Base-by-base conservation (phyloP, 2,888 invertebrate species). In the Morpho achilles region DNA sequence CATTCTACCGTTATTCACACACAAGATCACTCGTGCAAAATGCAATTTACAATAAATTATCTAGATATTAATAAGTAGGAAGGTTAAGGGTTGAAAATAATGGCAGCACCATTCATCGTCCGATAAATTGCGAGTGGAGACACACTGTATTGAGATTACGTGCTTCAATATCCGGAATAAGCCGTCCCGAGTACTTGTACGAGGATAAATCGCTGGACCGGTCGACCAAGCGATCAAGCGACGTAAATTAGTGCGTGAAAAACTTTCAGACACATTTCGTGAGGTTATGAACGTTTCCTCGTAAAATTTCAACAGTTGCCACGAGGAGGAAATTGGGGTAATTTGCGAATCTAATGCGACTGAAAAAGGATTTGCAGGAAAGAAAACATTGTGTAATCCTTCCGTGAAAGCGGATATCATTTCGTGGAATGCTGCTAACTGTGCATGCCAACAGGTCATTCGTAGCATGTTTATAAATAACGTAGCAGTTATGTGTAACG, bases 31-130 rank as follows among this genome's bases (percentile, higher is more conserved):
- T 76, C 74, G 73, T 81, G 77, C 79, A 80, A 78, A 87, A 87
- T 87, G 89, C 87, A 89, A 90, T 89, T 88, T 90, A 87, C 89
- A 90, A 89, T 90, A 90, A 90, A 90, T 90, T 90, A 89, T 82
- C 81, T 79, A 81, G 89, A 87, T 89, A 90, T 90, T 90, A 90
- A 89, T 89, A 89, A 87, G 86, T 81, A 78, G 79, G 79, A 79
- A 84, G 85, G 86, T 84, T 86, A 87, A 87, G 87, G 88, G 89
- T 87, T 87, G 81, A 79, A 76, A 74, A 85, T 88, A 87, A 90
- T 85, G 85, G 85, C 74, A 66, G 71, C 76, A 71, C 86, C 86
- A 85, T 87, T 85, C 82, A 88, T 87, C 85, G 86, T 86, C 80
- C 82, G 82, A 88, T 90, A 90, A 90, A 90, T 89, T 86, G 87